Conservation (phyloP, 2,113 vertebrate genomes). For the Rhipidura dahli region DNA sequence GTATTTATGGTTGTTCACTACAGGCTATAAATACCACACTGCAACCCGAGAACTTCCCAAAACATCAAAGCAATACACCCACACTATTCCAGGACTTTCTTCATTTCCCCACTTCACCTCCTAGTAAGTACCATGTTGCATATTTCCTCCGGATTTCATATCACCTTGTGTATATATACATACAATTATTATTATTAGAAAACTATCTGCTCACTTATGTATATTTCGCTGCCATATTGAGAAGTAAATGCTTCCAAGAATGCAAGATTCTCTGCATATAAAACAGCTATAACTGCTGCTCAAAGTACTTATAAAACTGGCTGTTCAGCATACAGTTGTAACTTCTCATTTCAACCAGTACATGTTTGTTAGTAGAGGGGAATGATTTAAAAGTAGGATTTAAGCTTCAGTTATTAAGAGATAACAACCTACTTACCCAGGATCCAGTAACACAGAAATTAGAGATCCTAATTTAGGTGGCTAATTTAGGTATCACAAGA, state of each 20-base stretch:
- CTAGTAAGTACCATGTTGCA: background rate
- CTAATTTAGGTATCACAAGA: background rate
- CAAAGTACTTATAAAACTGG: background rate
- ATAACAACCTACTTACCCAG: background rate
- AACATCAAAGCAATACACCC: background rate
- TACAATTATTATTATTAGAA: background rate
- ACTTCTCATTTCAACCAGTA: background rate
- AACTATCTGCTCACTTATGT: background rate
- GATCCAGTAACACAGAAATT: background rate
- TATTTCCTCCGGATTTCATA: background rate
- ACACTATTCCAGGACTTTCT: background rate
- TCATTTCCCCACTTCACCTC: background rate
- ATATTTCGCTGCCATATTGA: background rate
- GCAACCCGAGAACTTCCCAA: background rate
- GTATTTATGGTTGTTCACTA: background rate
- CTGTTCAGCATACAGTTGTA: background rate
- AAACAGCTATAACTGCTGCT: background rate
- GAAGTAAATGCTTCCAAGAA: background rate
- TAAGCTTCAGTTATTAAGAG: slow-evolving; percentile 1
- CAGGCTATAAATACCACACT: background rate
- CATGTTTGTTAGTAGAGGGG: background rate
- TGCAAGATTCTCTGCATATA: background rate
- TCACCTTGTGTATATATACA: background rate
- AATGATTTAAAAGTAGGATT: background rate
- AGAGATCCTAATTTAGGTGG: background rate